These are phyloP conservation scores for Pteronura brasiliensis DNA, from an alignment of 2,113 vertebrate genomes.

Conservation along the genomic window DNA sequence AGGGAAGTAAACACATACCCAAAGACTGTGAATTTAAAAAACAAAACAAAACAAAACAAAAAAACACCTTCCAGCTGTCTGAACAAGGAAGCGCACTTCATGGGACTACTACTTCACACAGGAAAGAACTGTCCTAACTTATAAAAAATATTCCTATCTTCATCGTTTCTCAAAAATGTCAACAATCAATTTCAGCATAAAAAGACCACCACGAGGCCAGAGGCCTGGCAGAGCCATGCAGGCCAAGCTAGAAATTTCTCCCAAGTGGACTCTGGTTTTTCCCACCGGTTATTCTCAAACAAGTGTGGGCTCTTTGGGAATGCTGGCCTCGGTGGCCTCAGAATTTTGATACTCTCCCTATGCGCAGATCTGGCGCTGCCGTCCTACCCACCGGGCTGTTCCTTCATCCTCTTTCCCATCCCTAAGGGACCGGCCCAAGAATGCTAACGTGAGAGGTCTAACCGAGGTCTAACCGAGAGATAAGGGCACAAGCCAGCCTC, in stretches of 20 bases:
- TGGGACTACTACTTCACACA: not conserved
- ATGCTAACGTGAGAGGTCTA: not conserved
- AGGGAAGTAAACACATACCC: not conserved
- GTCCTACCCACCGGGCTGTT: fast-evolving
- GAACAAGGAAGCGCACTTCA: not conserved
- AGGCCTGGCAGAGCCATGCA: not conserved
- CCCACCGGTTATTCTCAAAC: too few species aligned
- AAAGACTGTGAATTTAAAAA: not conserved
- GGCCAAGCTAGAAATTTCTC: not conserved
- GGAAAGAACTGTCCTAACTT: not conserved
- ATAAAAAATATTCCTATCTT: not conserved
- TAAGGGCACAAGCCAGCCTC: not conserved
- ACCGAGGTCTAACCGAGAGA: not conserved
- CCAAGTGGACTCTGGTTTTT: not conserved
- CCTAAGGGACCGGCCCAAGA: not conserved
- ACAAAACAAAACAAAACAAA: not conserved
- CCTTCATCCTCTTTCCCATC: not conserved
- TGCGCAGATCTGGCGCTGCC: too few species aligned
- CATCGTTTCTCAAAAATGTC: not conserved
- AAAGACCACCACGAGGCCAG: not conserved
- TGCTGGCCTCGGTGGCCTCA: not conserved
- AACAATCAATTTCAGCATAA: not conserved
- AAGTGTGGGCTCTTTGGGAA: not conserved
- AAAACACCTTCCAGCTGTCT: not conserved
- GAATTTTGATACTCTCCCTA: too few species aligned